Conservation (phyloP, 2,113 vertebrate genomes). For the Noturus placidus region DNA sequence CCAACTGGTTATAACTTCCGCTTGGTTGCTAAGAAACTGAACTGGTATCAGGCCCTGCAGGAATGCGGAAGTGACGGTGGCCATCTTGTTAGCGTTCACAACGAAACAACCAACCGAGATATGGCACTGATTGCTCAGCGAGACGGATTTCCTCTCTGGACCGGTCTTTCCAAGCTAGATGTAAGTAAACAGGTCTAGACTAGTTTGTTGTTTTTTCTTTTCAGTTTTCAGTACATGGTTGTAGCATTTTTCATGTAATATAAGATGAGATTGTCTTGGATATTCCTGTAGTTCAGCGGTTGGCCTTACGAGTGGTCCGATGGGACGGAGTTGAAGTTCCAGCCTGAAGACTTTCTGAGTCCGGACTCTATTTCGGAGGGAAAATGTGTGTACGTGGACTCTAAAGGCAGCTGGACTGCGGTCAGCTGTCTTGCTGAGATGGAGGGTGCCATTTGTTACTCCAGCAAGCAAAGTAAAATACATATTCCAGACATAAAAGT, state of each 20-base stretch:
- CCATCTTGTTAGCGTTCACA: slow-evolving; percentile 85
- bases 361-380: slow-evolving; percentile 59
- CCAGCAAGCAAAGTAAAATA: slow-evolving; percentile 43
- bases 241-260: background rate
- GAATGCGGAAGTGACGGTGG: slow-evolving; percentile 74
- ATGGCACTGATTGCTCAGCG: slow-evolving; percentile 76
- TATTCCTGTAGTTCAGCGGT: slow-evolving; percentile 68
- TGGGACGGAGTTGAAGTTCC: slow-evolving; percentile 78
- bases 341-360: slow-evolving; percentile 60
- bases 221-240: background rate
- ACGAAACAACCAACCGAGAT: slow-evolving; percentile 69
- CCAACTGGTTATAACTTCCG: slow-evolving; percentile 75
- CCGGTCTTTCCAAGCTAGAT: slow-evolving; percentile 87
- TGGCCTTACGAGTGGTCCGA: slow-evolving; percentile 90
- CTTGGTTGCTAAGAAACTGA: slow-evolving; percentile 77
- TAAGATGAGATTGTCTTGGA: background rate
- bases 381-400: slow-evolving; percentile 78
- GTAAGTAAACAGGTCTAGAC: slow-evolving; percentile 70
- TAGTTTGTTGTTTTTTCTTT: background rate
- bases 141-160: slow-evolving; percentile 90
- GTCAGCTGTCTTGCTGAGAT: slow-evolving; percentile 69
- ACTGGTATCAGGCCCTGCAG: slow-evolving; percentile 83
- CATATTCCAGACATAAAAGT: background rate
- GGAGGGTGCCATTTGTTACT: slow-evolving; percentile 91
- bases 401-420: slow-evolving; percentile 78